Evolutionary conservation across 2,888 invertebrate species (phyloP).

Genomic region (Altica lythri): DNA sequence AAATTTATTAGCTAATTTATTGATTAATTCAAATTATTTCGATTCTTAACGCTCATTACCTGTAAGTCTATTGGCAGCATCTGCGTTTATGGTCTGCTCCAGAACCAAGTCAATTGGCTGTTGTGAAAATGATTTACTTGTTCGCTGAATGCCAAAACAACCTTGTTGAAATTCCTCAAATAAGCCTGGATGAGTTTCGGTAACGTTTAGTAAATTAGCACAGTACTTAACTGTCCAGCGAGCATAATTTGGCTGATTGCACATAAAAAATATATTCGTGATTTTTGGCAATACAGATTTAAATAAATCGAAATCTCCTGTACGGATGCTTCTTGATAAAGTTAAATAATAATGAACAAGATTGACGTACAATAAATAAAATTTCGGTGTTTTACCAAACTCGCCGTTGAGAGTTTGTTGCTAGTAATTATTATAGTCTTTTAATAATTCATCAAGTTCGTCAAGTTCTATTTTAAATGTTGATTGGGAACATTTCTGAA

Average conservation of each 20-base stretch:
- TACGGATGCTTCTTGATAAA: constrained; percentile 29
- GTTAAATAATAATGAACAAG: constrained; percentile 26
- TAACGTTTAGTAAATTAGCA: constrained; percentile 45
- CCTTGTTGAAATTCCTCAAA: constrained; percentile 39
- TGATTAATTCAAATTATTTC: too few relatives aligned
- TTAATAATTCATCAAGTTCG: constrained; percentile 28
- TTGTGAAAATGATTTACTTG: constrained; percentile 47
- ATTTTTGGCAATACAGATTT: constrained; percentile 43
- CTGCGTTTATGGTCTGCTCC: constrained; percentile 49
- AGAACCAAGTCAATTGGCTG: constrained; percentile 46
- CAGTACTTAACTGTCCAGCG: constrained; percentile 45
- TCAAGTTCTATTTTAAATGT: constrained; percentile 32
- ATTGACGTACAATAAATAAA: constrained; percentile 20
- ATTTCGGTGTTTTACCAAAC: constrained; percentile 31
- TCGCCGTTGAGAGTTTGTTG: constrained; percentile 32
- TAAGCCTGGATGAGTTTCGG: constrained; percentile 46
- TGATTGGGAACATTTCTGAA: constrained; percentile 27
- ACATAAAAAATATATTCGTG: constrained; percentile 46
- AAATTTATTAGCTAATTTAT: too few relatives aligned
- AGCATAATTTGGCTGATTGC: constrained; percentile 50
- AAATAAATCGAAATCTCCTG: constrained; percentile 38
- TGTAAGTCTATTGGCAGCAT: constrained; percentile 31
- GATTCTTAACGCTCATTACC: too few relatives aligned
- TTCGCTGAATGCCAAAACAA: constrained; percentile 47
- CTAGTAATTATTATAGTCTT: constrained; percentile 32